Conservation (phyloP, 2,888 invertebrate genomes). For the Lumbricus terrestris region DNA sequence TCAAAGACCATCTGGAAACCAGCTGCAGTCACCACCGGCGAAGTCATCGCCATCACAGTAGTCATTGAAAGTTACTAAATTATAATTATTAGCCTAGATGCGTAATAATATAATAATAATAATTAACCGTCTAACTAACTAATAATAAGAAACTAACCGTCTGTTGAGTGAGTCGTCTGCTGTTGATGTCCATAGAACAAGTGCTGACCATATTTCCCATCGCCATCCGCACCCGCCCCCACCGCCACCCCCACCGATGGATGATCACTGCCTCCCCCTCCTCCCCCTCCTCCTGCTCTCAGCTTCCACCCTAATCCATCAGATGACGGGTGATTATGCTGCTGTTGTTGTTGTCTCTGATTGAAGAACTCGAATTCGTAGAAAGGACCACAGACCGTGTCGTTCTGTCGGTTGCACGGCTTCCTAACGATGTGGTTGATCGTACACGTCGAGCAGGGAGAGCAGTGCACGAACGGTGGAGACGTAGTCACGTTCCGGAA, state of each 20-base stretch:
- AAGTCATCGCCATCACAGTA: too few species aligned
- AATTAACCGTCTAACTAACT: too few species aligned
- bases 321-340: background rate
- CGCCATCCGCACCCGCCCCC: background rate
- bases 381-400: slow-evolving; percentile 42
- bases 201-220: background rate
- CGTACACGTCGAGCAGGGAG: slow-evolving; percentile 39
- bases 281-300: background rate
- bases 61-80: background rate
- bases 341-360: too few species aligned
- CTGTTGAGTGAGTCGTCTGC: background rate
- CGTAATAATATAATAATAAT: too few species aligned
- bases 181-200: background rate
- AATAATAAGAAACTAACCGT: too few species aligned
- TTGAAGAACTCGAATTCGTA: slow-evolving; percentile 38
- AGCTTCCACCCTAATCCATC: background rate
- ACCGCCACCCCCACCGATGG: background rate
- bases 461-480: slow-evolving; percentile 19
- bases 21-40: too few species aligned
- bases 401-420: slow-evolving; percentile 35
- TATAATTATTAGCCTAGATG: too few species aligned
- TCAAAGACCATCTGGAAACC: too few species aligned
- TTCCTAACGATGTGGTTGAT: slow-evolving; percentile 39
- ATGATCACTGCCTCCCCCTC: background rate
- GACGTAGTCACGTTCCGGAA: background rate